Base-by-base conservation (phyloP, 2,113 vertebrate genomes). In the Prionailurus bengalensis region DNA sequence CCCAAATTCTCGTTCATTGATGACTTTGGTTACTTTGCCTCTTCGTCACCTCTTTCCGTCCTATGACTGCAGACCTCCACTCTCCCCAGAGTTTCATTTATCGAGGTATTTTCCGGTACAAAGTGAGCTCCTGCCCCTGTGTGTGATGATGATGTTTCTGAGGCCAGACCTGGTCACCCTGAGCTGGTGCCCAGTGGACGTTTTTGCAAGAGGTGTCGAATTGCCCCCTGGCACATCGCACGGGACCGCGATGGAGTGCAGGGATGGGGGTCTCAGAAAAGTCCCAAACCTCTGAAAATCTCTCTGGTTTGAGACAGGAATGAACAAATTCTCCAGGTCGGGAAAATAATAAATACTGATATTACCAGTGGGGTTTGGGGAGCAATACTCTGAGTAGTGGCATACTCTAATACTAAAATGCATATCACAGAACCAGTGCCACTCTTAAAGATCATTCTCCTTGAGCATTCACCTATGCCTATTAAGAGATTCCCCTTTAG, bases 141-240 rank as follows among this genome's bases (percentile, higher is more conserved):
- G 33, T 33, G 0, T 48, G 13, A 42, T 10, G 27, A n/a, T 23
- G 12, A 9, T 70, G n/a, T 51, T 25, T 36, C 81, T 58, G 29
- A 66, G 58, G 33, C 63, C 53, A 65, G 74, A 33, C n/a, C 45
- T 17, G 66, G 23, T 42, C 3, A 4, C 66, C 13, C 55, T 55
- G 73, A 79, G 1, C 25, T 11, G 21, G 12, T 8, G 19, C 48
- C 61, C 23, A 5, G 21, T 14, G 45, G 68, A 13, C 8, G 0
- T 39, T 29, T 21, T 48, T 42, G 5, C 4, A 13, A 19, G 61
- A n/a, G 13, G 4, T 39, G 21, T 53, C 63, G 19, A 31, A 12
- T 15, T 29, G 10, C 42, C 42, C 0, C n/a, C 6, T 29, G 53
- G 16, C 36, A n/a, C 4, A 7, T 27, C 4, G 1, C 45, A 19